A percentile compares a stretch with the other conserved stretches of the same genome.
phyloP scores from a whole-genome alignment of 1,140 invertebrate genomes.

The Gerris buenoi region DNA sequence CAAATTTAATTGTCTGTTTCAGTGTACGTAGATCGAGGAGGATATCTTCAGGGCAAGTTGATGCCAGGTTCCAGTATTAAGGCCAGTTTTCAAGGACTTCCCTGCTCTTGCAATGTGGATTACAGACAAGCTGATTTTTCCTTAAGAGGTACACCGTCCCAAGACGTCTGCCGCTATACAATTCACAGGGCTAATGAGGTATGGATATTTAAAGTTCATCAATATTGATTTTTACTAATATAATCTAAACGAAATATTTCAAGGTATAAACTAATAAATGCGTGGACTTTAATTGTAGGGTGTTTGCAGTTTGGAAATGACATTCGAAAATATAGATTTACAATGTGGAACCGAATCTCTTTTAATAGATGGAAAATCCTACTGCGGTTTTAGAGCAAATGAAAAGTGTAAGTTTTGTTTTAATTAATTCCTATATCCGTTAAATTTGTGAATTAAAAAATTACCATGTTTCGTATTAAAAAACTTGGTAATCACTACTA shows the following conservation, averaged over 20 bases:
- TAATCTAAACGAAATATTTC: too few species aligned
- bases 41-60: neutral
- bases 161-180: neutral
- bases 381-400: conserved; percentile 1
- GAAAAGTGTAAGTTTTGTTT: neutral
- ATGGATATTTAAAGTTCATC: too few species aligned
- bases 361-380: neutral
- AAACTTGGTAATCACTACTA: too few species aligned
- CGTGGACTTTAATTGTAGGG: conserved; percentile 1
- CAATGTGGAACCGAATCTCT: conserved; percentile 3
- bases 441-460: too few species aligned
- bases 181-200: neutral
- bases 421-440: too few species aligned
- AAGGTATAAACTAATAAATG: too few species aligned
- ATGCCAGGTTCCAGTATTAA: neutral
- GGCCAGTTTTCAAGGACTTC: neutral
- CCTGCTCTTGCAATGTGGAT: neutral
- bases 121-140: neutral
- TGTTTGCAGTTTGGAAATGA: conserved; percentile 3
- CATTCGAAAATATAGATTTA: neutral
- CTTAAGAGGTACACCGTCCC: neutral
- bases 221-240: too few species aligned
- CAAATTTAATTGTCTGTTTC: neutral
- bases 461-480: too few species aligned
- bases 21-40: neutral